A percentile compares a stretch with the other conserved stretches of the same genome.
Conservation (phyloP, 2,888 invertebrate species). For the Brachyptera risi region DNA sequence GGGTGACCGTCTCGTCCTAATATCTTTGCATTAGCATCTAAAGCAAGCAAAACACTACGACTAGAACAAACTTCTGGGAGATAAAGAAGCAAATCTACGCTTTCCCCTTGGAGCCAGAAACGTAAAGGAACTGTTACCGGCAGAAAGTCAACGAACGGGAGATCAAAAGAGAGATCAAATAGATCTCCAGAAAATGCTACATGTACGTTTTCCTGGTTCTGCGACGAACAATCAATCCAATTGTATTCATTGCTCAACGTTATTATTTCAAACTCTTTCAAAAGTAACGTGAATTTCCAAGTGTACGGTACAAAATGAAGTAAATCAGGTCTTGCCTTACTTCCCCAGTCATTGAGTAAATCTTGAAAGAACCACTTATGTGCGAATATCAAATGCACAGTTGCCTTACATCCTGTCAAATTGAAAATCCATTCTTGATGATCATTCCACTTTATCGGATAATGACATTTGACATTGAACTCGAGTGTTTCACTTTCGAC, state of each 20-base stretch:
- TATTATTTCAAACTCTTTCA: slow-evolving; percentile 94
- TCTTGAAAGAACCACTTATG: slow-evolving; percentile 97
- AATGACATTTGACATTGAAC: slow-evolving; percentile 82
- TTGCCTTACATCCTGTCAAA: slow-evolving; percentile 91
- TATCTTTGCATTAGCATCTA: slow-evolving; percentile 85
- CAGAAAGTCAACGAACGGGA: slow-evolving; percentile 92
- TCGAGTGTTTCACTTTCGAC: slow-evolving; percentile 93
- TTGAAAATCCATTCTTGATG: slow-evolving; percentile 92
- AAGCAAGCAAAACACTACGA: slow-evolving; percentile 71
- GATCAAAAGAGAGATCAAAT: slow-evolving; percentile 86
- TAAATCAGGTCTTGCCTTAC: slow-evolving; percentile 88
- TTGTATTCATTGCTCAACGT: slow-evolving; percentile 94
- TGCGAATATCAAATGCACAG: slow-evolving; percentile 85
- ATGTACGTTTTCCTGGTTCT: slow-evolving; percentile 84
- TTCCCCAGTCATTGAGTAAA: slow-evolving; percentile 94
- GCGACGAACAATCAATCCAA: slow-evolving; percentile 97
- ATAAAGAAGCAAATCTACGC: slow-evolving; percentile 83
- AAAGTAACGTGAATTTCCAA: slow-evolving; percentile 84
- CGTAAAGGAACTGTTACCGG: slow-evolving; percentile 84
- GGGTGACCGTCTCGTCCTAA: slow-evolving; percentile 68
- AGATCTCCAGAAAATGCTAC: slow-evolving; percentile 92
- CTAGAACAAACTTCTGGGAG: slow-evolving; percentile 90
- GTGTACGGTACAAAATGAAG: slow-evolving; percentile 95
- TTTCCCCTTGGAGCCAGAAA: slow-evolving; percentile 94
- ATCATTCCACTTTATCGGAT: slow-evolving; percentile 93